Evolutionary conservation across 2,113 vertebrate species (phyloP), one percentile per base, ranked within the genome.

Genomic region (Nanger granti): DNA sequence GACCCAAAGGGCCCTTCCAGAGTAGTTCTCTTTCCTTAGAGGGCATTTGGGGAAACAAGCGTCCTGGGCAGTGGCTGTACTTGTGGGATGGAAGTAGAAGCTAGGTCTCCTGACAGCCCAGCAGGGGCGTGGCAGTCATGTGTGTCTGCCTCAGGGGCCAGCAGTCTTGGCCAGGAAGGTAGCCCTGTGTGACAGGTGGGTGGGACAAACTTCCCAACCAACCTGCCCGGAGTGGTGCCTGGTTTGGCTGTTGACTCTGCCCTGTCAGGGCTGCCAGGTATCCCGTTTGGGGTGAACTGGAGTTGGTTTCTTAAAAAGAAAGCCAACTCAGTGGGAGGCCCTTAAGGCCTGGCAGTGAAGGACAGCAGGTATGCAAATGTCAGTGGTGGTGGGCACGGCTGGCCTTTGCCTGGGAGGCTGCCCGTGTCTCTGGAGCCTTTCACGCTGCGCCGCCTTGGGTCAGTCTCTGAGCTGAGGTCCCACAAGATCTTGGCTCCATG

Each of bases 401-500:
- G 80, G 64, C 17, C 55, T 88, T 54, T n/a, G 83, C 60, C 22
- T 41, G 26, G 69, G 64, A 15, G 34, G 18, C 49, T 54, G 15
- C 44, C 29, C 69, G 9, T 2, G 18, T 9, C 14, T 47, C 52
- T 18, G 24, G 41, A 60, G 14, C 52, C 59, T 80, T 57, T 76
- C 37, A 18, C 14, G 13, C 18, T 76, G 47, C 4, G 59, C n/a
- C 7, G 44, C 5, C 28, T 87, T 14, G 44, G 60, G 41, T 31
- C 11, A 52, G 47, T 29, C 52, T 37, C 52, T 54, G 17, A 66
- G 28, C 14, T 37, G 83, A 44, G 62, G 18, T 34, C 34, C 20
- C 1, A 1, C 1, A 49, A 47, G 13, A 14, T 73, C 57, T 84
- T 12, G 55, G 66, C 7, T 0, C 5, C 0, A 41, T 7, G 37